Percentiles rank a stretch among this genome's conserved stretches.
Conservation (phyloP, 2,113 vertebrate species). For the Thymallus thymallus region DNA sequence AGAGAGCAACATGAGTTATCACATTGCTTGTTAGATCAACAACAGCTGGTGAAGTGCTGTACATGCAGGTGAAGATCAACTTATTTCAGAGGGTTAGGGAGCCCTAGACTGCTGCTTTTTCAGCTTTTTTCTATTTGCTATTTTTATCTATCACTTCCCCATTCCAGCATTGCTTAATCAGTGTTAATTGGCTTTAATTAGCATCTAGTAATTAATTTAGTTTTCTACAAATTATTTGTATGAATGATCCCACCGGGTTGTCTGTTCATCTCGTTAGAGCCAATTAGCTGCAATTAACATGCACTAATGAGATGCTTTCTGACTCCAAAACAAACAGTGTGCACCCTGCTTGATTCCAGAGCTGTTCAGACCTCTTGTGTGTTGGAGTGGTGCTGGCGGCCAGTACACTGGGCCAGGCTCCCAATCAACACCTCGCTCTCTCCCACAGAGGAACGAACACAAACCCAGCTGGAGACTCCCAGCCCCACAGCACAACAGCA, state of each 20-base stretch:
- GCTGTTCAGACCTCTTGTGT: slow-evolving; percentile 55
- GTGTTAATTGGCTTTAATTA: slow-evolving; percentile 82
- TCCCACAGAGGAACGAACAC: slow-evolving; percentile 26
- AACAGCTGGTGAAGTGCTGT: neutral
- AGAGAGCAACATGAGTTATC: neutral
- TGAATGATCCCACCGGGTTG: slow-evolving; percentile 96
- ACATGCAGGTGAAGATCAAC: neutral
- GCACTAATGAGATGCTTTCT: slow-evolving; percentile 96
- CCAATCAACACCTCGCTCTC: slow-evolving; percentile 51
- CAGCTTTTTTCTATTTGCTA: slow-evolving; percentile 8
- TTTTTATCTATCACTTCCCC: slow-evolving; percentile 44
- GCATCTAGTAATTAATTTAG: slow-evolving; percentile 99
- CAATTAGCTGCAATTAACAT: slow-evolving; percentile 99
- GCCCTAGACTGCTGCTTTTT: neutral
- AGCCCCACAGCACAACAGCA: slow-evolving; percentile 30
- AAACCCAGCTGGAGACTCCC: slow-evolving; percentile 46
- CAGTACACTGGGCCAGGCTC: slow-evolving; percentile 29
- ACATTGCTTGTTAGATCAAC: neutral
- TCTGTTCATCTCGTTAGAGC: slow-evolving; percentile 98
- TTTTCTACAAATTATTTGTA: slow-evolving; percentile 98
- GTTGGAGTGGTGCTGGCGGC: slow-evolving; percentile 44
- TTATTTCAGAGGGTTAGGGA: neutral
- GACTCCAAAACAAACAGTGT: slow-evolving; percentile 73
- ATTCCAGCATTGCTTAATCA: slow-evolving; percentile 52
- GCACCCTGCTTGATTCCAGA: slow-evolving; percentile 64